These are phyloP conservation scores for Brachionus angularis DNA, from an alignment of 1,140 invertebrate genomes.

Conservation along the genomic window DNA sequence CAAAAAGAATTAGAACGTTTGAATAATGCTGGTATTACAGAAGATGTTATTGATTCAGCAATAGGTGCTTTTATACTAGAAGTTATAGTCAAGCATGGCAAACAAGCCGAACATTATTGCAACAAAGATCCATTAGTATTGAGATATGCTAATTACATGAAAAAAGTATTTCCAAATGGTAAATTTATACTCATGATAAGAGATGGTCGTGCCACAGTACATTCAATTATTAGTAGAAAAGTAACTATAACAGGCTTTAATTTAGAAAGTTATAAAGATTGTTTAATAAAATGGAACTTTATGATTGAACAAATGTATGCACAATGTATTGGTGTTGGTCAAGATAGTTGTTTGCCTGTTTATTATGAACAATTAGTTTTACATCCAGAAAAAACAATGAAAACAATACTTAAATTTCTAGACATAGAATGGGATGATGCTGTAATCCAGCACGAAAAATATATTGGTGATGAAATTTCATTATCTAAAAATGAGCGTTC, in stretches of 20 bases:
- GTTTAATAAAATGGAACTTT: constrained; percentile 89
- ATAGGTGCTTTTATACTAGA: constrained; percentile 93
- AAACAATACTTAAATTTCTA: constrained; percentile 80
- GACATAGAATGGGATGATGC: constrained; percentile 89
- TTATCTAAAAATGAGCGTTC: constrained; percentile 85
- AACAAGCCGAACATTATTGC: constrained; percentile 79
- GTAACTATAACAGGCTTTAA: constrained; percentile 97
- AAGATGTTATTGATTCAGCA: constrained; percentile 84
- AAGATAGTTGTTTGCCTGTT: constrained; percentile 75
- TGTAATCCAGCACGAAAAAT: constrained; percentile 92
- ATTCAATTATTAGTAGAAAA: constrained; percentile 94
- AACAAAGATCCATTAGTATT: constrained; percentile 97
- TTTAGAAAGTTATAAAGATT: constrained; percentile 83
- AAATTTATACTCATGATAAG: constrained; percentile 97
- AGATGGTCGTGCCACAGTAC: constrained; percentile 92
- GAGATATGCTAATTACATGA: constrained; percentile 79
- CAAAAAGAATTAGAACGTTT: constrained; percentile 70
- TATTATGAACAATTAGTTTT: constrained; percentile 95
- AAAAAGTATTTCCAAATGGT: constrained; percentile 65
- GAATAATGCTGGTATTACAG: constrained; percentile 85
- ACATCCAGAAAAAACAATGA: constrained; percentile 83
- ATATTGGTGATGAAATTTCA: constrained; percentile 87
- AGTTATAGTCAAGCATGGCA: constrained; percentile 72
- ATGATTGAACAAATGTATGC: constrained; percentile 88
- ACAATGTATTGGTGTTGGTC: constrained; percentile 81